Evolutionary conservation across 2,113 vertebrate species (phyloP).

Genomic region (Apteryx mantelli): DNA sequence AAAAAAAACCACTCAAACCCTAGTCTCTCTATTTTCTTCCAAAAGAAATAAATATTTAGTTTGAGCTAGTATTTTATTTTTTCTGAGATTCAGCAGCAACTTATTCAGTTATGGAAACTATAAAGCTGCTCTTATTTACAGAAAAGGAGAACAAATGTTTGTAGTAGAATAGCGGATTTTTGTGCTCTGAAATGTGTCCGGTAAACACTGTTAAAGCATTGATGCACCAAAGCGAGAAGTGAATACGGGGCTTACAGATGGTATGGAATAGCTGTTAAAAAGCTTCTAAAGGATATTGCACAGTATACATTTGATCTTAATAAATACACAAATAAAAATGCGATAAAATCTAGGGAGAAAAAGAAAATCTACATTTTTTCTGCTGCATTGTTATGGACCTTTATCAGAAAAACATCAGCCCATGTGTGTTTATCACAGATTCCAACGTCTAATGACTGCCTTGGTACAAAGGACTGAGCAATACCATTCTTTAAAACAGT

Average conservation of each 20-base stretch:
- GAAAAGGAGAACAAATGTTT: constrained; percentile 29
- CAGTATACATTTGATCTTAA: neutral
- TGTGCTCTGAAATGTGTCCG: neutral
- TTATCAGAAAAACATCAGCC: neutral
- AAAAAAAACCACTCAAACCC: no score
- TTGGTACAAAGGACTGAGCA: neutral
- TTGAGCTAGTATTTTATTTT: neutral
- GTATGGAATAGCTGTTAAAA: neutral
- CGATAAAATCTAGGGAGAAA: neutral
- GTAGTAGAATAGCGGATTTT: neutral
- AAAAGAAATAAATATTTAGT: neutral
- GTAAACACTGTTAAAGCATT: neutral
- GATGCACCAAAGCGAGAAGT: neutral
- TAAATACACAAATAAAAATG: neutral
- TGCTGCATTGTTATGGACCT: neutral
- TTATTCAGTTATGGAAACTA: neutral
- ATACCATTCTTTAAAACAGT: neutral
- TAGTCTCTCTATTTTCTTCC: neutral
- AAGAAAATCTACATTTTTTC: neutral
- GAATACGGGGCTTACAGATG: neutral
- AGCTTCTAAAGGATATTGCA: neutral
- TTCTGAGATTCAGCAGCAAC: neutral
- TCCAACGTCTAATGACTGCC: neutral
- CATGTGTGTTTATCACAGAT: neutral
- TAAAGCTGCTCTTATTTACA: constrained; percentile 6